Conservation (phyloP, 2,113 vertebrate species). For the Prochilodus magdalenae region DNA sequence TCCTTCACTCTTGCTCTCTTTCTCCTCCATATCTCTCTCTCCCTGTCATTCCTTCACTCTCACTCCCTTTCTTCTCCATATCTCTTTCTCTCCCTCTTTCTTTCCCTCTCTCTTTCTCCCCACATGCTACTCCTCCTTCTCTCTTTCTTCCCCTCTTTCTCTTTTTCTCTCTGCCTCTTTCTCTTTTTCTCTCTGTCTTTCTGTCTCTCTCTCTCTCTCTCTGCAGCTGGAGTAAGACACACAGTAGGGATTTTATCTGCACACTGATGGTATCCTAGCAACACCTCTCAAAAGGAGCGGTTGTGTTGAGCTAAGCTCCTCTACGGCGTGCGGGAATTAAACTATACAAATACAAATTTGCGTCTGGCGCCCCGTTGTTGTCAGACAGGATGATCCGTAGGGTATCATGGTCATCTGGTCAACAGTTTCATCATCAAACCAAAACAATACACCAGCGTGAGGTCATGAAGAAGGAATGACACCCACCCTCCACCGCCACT, state of each 20-base stretch:
- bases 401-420: slow-evolving; percentile 42
- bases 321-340: slow-evolving; percentile 77
- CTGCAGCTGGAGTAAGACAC: slow-evolving; percentile 67
- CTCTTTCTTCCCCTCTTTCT: neutral
- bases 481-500: neutral
- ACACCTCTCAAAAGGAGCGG: slow-evolving; percentile 79
- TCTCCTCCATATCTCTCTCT: neutral
- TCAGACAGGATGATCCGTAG: slow-evolving; percentile 45
- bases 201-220: slow-evolving; percentile 29
- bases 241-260: slow-evolving; percentile 75
- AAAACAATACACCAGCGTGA: slow-evolving; percentile 27
- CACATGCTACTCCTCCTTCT: neutral
- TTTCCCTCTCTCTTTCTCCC: neutral
- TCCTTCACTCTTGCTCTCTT: neutral
- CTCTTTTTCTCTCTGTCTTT: too few relatives aligned
- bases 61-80: neutral
- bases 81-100: neutral
- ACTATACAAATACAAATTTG: slow-evolving; percentile 74
- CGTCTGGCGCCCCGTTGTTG: slow-evolving; percentile 58
- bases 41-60: too few relatives aligned
- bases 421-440: slow-evolving; percentile 32
- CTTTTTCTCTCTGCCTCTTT: neutral
- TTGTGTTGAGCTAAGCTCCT: slow-evolving; percentile 64
- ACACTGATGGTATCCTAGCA: slow-evolving; percentile 86
- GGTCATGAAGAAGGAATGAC: neutral